Evolutionary conservation across 2,797 vertebrate species (phyloP), one percentile per base, ranked within the genome.

Genomic region (Pteronotus mesoamericanus): DNA sequence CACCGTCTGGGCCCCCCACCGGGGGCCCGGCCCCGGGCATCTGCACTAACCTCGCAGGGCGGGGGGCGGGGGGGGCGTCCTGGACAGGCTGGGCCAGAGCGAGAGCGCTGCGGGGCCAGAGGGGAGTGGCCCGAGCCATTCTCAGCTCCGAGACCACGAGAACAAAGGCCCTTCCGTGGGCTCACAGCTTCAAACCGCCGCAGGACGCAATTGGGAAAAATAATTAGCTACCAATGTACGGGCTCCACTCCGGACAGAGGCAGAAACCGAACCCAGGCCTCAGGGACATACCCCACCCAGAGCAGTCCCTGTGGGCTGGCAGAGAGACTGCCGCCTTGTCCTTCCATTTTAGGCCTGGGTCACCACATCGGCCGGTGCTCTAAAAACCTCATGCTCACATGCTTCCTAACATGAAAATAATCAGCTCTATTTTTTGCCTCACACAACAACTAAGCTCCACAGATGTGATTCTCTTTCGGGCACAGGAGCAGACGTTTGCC

Each of bases 131-230:
- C 78, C 3, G 21, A 9, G 68, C 84, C 71, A 1, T 6, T 34
- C 78, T 83, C 83, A 48, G 85, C n/a, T 32, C 83, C 1, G 1
- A 89, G 77, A 12, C 93, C 94, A 37, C 37, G 10, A 57, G 74
- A 94, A 97, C 96, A 97, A 95, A 97, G 94, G 87, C 92, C 66
- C 68, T 94, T 94, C 89, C 77, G 15, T 71, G 92, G 72, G 94
- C 92, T 96, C 90, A 29, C 74, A 18, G 89, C 77, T 96, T 88
- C 94, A 4, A 79, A 94, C 32, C 39, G 94, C 96, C 95, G 94
- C 94, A 96, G 96, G 96, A 96, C 92, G 94, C 96, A 83, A 95
- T 96, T 82, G 57, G 90, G 96, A 92, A 94, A 91, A 95, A 84
- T 83, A 93, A 97, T 96, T 48, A 96, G 86, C 77, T 39, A 57